Evolutionary conservation across 2,113 vertebrate genomes (phyloP).

Genomic region (Larimichthys crocea): DNA sequence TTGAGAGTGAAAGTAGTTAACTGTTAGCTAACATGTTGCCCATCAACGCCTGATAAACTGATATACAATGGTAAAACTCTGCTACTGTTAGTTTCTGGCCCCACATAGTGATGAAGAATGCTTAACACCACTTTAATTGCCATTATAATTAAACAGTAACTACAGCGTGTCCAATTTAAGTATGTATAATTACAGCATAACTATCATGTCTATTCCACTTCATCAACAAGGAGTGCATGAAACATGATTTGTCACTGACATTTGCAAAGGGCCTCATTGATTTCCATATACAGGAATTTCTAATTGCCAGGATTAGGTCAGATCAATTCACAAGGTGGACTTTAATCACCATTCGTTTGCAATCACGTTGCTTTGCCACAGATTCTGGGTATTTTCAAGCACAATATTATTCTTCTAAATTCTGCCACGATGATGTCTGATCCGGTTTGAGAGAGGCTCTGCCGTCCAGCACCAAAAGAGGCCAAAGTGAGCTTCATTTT

Average conservation of each 20-base stretch:
- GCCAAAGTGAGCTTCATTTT: conserved; percentile 21
- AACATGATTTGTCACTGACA: conserved; percentile 43
- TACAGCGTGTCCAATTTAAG: conserved; percentile 28
- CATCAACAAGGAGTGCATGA: conserved; percentile 25
- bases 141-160: conserved; percentile 10
- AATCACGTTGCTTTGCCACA: conserved; percentile 12
- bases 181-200: conserved; percentile 31
- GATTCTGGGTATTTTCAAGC: conserved; percentile 30
- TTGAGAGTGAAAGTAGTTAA: not conserved
- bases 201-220: conserved; percentile 36
- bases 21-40: conserved; percentile 3
- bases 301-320: conserved; percentile 49
- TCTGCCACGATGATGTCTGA: not conserved
- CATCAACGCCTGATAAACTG: not conserved
- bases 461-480: conserved; percentile 16
- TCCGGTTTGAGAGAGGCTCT: conserved; percentile 22
- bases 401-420: conserved; percentile 15
- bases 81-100: not conserved
- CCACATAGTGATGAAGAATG: conserved; percentile 9
- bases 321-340: conserved; percentile 49
- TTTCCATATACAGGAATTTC: conserved; percentile 45
- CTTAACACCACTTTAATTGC: not conserved
- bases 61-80: not conserved
- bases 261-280: conserved; percentile 45
- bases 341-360: conserved; percentile 51